These are phyloP conservation scores for Larimichthys crocea DNA, from an alignment of 2,113 vertebrate genomes.

Conservation along the genomic window DNA sequence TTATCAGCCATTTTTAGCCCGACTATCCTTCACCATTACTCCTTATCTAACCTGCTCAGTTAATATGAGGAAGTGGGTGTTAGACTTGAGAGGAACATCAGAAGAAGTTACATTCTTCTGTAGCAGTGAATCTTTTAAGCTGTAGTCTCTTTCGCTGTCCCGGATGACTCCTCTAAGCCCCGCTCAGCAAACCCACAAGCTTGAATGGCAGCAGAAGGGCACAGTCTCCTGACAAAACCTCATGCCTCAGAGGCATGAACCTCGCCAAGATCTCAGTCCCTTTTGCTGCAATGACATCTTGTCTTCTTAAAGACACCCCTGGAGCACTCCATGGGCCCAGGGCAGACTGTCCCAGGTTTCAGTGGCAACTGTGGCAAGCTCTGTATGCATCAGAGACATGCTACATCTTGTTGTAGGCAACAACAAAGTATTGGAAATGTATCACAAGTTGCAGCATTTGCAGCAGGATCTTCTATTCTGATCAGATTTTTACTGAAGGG, in stretches of 20 bases:
- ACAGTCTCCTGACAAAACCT: not conserved
- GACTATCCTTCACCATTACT: not conserved
- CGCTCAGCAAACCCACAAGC: not conserved
- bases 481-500: not conserved
- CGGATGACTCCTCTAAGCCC: not conserved
- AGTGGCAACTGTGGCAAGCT: not conserved
- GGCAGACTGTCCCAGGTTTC: not conserved
- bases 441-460: not conserved
- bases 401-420: not conserved
- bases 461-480: not conserved
- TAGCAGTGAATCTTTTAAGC: not conserved
- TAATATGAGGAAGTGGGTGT: not conserved
- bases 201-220: not conserved
- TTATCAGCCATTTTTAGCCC: not conserved
- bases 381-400: too few relatives aligned
- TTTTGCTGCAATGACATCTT: not conserved
- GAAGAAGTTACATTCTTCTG: not conserved
- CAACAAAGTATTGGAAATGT: too few relatives aligned
- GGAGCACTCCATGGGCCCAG: not conserved
- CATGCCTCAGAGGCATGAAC: not conserved
- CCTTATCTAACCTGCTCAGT: not conserved
- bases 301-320: not conserved
- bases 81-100: not conserved
- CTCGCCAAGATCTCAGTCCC: not conserved
- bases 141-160: too few relatives aligned